These are phyloP conservation scores for Sphaeramia orbicularis DNA, from an alignment of 2,797 vertebrate species.

Conservation along the genomic window DNA sequence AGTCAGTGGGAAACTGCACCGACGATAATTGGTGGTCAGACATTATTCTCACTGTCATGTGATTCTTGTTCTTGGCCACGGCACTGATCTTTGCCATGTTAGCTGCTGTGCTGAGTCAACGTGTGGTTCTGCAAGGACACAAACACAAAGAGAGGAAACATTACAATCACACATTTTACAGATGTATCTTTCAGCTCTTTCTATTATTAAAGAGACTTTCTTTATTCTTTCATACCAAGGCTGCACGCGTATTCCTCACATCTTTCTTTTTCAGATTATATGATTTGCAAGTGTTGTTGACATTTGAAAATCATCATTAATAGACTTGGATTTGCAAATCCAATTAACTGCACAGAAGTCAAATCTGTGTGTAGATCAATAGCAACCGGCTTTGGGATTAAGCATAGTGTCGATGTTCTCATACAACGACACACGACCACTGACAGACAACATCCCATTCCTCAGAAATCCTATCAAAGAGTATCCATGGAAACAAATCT, in stretches of 20 bases:
- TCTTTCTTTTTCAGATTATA: constrained; percentile 6
- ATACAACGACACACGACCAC: constrained; percentile 58
- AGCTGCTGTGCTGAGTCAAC: constrained; percentile 99
- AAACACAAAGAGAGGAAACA: constrained; percentile 50
- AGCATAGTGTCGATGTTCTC: constrained; percentile 39
- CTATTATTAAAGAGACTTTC: constrained; percentile 2
- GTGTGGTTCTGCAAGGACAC: constrained; percentile 92
- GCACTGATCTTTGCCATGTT: constrained; percentile 86
- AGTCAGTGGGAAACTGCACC: constrained; percentile 78
- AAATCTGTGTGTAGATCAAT: constrained; percentile 70
- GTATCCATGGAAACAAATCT: constrained; percentile 76
- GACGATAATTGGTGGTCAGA: constrained; percentile 73
- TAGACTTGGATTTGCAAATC: constrained; percentile 59
- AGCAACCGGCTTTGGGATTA: constrained; percentile 57
- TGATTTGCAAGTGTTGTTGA: constrained; percentile 35
- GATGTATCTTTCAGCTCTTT: constrained; percentile 27
- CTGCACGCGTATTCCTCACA: background rate
- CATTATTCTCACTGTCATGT: constrained; percentile 72
- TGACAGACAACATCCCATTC: constrained; percentile 71
- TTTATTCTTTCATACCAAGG: background rate
- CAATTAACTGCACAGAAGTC: constrained; percentile 64
- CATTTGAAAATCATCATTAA: constrained; percentile 53
- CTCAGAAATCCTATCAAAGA: constrained; percentile 67
- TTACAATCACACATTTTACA: constrained; percentile 49
- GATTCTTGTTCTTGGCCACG: constrained; percentile 85